These are phyloP conservation scores for Drosophila hamatofila DNA, from an alignment of 2,888 invertebrate species.

Conservation along the genomic window DNA sequence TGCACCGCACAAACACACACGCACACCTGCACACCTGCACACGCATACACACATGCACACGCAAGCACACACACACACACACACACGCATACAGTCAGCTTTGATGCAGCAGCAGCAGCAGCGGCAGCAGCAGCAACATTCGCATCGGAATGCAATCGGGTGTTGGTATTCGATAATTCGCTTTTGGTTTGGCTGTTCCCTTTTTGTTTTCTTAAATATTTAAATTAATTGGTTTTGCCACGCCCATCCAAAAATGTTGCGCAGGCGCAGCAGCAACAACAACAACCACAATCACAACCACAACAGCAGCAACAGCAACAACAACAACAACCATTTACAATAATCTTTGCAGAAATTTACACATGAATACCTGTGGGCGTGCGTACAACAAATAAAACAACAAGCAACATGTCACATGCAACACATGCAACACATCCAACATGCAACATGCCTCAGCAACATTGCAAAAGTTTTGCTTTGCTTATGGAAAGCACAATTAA, in stretches of 20 bases:
- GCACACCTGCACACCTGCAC: constrained; percentile 3
- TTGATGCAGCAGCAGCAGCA: constrained; percentile 46
- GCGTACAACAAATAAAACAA: constrained; percentile 66
- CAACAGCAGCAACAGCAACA: constrained; percentile 36
- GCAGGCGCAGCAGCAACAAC: constrained; percentile 75
- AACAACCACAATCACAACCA: constrained; percentile 36
- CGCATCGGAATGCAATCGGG: constrained; percentile 57
- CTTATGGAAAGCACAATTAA: constrained; percentile 71
- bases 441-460: constrained; percentile 31
- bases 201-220: constrained; percentile 26
- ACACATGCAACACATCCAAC: constrained; percentile 19
- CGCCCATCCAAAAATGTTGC: constrained; percentile 70
- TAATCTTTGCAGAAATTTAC: constrained; percentile 83
- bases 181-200: constrained; percentile 46
- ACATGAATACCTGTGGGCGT: constrained; percentile 84
- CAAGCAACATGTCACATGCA: constrained; percentile 27
- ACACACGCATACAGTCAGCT: constrained; percentile 6
- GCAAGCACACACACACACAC: neutral
- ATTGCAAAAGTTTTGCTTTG: constrained; percentile 27
- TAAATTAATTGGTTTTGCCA: constrained; percentile 51
- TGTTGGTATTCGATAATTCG: constrained; percentile 69
- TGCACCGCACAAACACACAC: constrained; percentile 45
- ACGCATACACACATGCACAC: constrained; percentile 24
- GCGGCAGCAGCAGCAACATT: constrained; percentile 40
- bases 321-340: constrained; percentile 55